Percentiles rank a stretch among this genome's conserved stretches.
phyloP scores from a whole-genome alignment of 2,113 vertebrate species.

The Psittacara wagleri region DNA sequence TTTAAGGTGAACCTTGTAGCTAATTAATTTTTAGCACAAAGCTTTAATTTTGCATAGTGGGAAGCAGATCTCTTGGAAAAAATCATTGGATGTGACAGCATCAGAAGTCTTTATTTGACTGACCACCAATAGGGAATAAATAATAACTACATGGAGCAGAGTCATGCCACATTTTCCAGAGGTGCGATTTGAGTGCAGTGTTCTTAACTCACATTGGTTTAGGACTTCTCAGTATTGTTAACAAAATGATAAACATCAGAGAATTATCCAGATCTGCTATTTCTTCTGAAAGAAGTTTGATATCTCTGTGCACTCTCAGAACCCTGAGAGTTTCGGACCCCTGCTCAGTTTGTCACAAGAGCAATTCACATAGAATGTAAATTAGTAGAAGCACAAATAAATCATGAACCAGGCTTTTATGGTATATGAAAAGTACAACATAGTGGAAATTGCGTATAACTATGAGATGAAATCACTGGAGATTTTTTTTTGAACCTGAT shows the following conservation, averaged over 20 bases:
- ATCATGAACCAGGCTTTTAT: not conserved
- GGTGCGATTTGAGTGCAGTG: not conserved
- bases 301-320: not conserved
- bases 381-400: not conserved
- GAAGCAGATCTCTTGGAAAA: not conserved
- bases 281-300: not conserved
- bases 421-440: not conserved
- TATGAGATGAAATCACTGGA: not conserved
- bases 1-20: not conserved
- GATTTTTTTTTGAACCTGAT: not conserved
- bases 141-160: not conserved
- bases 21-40: not conserved
- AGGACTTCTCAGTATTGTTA: not conserved
- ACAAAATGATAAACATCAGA: not conserved
- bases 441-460: not conserved
- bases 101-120: not conserved
- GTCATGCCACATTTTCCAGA: not conserved
- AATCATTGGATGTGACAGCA: not conserved
- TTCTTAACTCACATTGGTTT: not conserved
- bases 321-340: too few relatives aligned
- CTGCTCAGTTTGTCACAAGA: not conserved
- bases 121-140: not conserved
- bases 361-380: not conserved
- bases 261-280: not conserved
- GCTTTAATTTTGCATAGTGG: not conserved